Percentiles rank a stretch among this genome's conserved stretches.
Evolutionary conservation across 1,140 invertebrate species (phyloP).

Genomic region (Procambarus virginalis): DNA sequence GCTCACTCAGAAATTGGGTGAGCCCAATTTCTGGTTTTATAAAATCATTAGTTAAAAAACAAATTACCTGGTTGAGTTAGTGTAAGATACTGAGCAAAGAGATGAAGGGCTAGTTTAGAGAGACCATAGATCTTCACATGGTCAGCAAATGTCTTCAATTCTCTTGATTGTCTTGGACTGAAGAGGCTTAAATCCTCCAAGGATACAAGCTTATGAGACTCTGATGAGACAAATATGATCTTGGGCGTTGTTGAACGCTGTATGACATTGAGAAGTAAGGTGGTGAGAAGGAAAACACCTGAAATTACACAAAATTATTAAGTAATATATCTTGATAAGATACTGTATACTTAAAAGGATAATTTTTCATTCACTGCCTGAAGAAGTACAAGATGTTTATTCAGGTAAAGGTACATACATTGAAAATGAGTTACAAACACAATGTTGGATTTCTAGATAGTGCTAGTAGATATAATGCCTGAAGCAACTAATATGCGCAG

Average conservation of each 20-base stretch:
- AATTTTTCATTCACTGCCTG: too few species aligned
- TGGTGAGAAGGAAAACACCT: conserved; percentile 40
- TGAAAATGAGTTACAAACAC: too few species aligned
- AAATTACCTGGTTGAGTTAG: conserved; percentile 8
- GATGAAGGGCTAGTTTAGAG: conserved; percentile 39
- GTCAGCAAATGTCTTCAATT: conserved; percentile 7
- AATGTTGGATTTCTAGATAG: too few species aligned
- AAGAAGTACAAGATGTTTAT: too few species aligned
- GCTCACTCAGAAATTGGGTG: too few species aligned
- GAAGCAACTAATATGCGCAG: too few species aligned
- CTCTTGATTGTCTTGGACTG: neutral
- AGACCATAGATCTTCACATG: conserved; percentile 43
- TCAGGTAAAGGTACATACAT: too few species aligned
- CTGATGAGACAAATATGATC: conserved; percentile 38
- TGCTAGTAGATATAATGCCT: too few species aligned
- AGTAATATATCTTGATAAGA: too few species aligned
- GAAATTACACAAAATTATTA: neutral
- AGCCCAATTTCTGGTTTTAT: too few species aligned
- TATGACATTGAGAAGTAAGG: neutral
- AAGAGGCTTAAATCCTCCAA: conserved; percentile 1
- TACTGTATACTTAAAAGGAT: too few species aligned
- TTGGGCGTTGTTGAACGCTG: neutral
- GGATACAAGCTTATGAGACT: conserved; percentile 11
- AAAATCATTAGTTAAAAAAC: too few species aligned
- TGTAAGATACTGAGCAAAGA: conserved; percentile 30